Evolutionary conservation across 2,113 vertebrate species (phyloP).

Genomic region (Erythrocebus patas): DNA sequence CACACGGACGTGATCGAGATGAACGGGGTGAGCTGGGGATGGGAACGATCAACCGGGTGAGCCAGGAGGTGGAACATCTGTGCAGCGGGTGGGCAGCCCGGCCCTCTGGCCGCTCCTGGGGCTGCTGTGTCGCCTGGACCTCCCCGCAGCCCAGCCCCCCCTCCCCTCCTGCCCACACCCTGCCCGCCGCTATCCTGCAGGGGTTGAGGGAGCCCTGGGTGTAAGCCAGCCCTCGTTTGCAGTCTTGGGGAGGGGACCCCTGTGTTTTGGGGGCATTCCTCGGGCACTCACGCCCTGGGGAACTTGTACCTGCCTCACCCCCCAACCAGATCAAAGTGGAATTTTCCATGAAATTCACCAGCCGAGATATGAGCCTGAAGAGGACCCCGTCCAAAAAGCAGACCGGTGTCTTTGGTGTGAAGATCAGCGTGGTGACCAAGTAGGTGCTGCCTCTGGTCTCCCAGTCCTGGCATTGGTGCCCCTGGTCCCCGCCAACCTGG

Average conservation of each 20-base stretch:
- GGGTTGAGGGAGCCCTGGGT: not conserved
- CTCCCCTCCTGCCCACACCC: not conserved
- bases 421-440: conserved; percentile 99
- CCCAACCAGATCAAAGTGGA: conserved; percentile 96
- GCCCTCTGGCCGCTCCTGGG: not conserved
- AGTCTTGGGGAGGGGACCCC: not conserved
- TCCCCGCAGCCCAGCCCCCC: not conserved
- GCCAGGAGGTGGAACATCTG: not conserved
- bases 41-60: not conserved
- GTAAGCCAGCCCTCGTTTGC: not conserved
- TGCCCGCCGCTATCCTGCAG: not conserved
- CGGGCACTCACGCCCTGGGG: not conserved
- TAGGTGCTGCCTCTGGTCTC: conserved; percentile 67
- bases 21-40: conserved; percentile 91
- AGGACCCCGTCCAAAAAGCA: conserved; percentile 98
- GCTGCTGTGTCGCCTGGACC: not conserved
- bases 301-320: not conserved
- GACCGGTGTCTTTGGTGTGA: conserved; percentile 97
- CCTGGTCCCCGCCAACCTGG: not conserved
- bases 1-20: conserved; percentile 98
- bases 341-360: conserved; percentile 99
- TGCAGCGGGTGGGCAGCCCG: not conserved
- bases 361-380: conserved; percentile 97
- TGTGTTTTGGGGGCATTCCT: not conserved
- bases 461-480: accelerated